Evolutionary conservation across 1,140 invertebrate genomes (phyloP).

Genomic region (Brachionus sp.): DNA sequence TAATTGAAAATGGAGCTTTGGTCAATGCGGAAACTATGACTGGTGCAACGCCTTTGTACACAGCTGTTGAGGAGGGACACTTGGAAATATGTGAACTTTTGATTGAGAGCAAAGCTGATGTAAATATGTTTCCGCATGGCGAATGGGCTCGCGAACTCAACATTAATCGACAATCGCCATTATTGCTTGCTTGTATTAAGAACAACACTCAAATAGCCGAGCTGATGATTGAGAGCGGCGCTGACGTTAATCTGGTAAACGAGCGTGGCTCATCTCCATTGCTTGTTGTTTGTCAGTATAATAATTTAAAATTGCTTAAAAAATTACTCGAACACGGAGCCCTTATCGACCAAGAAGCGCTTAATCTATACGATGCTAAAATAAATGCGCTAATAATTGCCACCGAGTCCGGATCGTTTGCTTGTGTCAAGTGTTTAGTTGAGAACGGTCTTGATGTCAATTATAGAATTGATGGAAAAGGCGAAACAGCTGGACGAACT

Average conservation of each 20-base stretch:
- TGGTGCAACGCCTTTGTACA: constrained; percentile 72
- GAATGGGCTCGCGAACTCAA: constrained; percentile 41
- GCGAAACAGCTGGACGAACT: constrained; percentile 45
- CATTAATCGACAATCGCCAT: constrained; percentile 32
- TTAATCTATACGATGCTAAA: constrained; percentile 46
- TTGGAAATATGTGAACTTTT: constrained; percentile 62
- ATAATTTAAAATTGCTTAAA: constrained; percentile 36
- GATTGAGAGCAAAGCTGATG: constrained; percentile 34
- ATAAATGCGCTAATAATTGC: constrained; percentile 46
- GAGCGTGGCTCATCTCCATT: constrained; percentile 42
- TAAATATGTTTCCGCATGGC: constrained; percentile 25
- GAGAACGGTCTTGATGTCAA: constrained; percentile 43
- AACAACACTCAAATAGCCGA: constrained; percentile 36
- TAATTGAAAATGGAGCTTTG: constrained; percentile 42
- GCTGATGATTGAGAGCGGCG: constrained; percentile 16
- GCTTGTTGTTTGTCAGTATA: constrained; percentile 44
- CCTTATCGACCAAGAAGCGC: background rate
- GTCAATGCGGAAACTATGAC: constrained; percentile 42
- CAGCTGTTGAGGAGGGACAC: constrained; percentile 80
- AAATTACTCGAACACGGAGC: constrained; percentile 25
- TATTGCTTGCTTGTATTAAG: constrained; percentile 45
- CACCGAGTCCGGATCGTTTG: constrained; percentile 46
- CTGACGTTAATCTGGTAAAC: constrained; percentile 34
- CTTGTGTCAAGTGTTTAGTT: constrained; percentile 22
- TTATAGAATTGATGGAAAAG: constrained; percentile 45